Percentiles rank a stretch among this genome's conserved stretches.
Evolutionary conservation across 2,888 invertebrate genomes (phyloP).

Genomic region (Elegia similella): DNA sequence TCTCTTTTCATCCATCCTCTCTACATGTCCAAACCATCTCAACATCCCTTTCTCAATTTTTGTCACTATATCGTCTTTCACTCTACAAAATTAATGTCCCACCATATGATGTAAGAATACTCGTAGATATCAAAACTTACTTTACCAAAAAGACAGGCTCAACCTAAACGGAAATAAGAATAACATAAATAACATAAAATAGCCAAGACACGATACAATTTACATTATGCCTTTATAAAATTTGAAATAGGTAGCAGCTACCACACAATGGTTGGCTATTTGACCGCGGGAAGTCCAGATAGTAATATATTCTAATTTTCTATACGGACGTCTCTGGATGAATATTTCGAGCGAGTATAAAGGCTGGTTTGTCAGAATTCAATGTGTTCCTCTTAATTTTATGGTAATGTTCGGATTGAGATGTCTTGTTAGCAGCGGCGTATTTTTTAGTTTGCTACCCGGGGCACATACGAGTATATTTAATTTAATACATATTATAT

Average conservation of each 20-base stretch:
- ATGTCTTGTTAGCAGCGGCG: neutral
- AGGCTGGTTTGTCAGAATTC: neutral
- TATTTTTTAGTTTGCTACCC: too few relatives aligned
- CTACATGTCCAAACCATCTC: too few relatives aligned
- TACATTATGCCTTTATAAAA: slow-evolving; percentile 16
- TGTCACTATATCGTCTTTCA: too few relatives aligned
- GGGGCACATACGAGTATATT: too few relatives aligned
- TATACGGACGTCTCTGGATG: slow-evolving; percentile 3
- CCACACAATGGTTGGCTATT: slow-evolving; percentile 32
- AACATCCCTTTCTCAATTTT: too few relatives aligned
- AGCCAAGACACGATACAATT: slow-evolving; percentile 5
- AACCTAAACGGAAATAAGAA: neutral
- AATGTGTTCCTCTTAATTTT: slow-evolving; percentile 10
- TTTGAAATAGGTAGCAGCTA: slow-evolving; percentile 19
- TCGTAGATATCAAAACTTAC: too few relatives aligned
- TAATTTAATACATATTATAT: too few relatives aligned
- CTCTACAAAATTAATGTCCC: too few relatives aligned
- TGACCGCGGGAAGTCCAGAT: slow-evolving; percentile 33
- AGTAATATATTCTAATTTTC: slow-evolving; percentile 35
- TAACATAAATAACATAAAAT: slow-evolving; percentile 12
- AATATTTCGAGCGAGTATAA: slow-evolving; percentile 3
- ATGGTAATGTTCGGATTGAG: slow-evolving; percentile 6
- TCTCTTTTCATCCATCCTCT: too few relatives aligned
- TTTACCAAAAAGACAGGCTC: neutral
- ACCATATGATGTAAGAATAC: too few relatives aligned